Conservation (phyloP, 2,888 invertebrate species). For the Lasioglossum vierecki region DNA sequence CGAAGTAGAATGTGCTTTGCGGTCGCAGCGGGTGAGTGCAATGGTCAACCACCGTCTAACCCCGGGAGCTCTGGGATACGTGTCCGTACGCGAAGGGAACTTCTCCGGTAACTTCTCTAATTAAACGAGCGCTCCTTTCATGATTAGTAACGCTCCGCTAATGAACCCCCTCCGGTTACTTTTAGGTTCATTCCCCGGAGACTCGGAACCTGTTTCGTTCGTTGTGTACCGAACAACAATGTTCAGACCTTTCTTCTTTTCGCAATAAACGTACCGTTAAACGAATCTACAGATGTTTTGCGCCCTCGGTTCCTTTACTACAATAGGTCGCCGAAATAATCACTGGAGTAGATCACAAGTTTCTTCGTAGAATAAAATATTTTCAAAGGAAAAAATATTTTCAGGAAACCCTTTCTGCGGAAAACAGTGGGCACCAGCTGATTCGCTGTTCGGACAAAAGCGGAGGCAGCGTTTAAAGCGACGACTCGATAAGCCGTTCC, state of each 20-base stretch:
- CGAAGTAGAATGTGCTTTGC: conserved; percentile 64
- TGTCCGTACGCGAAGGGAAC: conserved; percentile 55
- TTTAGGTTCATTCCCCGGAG: conserved; percentile 15
- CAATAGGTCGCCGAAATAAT: too few species aligned
- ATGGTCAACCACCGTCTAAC: conserved; percentile 72
- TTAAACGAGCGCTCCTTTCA: conserved; percentile 63
- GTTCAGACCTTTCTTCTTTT: background rate
- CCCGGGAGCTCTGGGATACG: conserved; percentile 52
- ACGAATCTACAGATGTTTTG: background rate
- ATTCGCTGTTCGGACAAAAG: background rate
- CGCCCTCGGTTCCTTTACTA: background rate
- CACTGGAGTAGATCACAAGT: background rate
- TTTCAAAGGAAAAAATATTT: background rate
- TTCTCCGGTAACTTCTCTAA: conserved; percentile 68
- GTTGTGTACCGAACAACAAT: background rate
- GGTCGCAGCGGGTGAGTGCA: conserved; percentile 65
- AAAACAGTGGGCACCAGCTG: background rate
- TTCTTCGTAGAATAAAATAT: background rate
- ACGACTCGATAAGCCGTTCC: background rate
- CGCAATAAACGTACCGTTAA: conserved; percentile 10
- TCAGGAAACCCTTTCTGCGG: background rate
- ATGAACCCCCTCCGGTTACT: conserved; percentile 56
- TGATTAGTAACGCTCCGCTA: conserved; percentile 61
- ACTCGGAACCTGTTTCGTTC: background rate
- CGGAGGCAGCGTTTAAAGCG: background rate